Percentiles rank a stretch among this genome's conserved stretches.
These are phyloP conservation scores for Melanotus villosus DNA, from an alignment of 2,888 invertebrate genomes.

Conservation along the genomic window DNA sequence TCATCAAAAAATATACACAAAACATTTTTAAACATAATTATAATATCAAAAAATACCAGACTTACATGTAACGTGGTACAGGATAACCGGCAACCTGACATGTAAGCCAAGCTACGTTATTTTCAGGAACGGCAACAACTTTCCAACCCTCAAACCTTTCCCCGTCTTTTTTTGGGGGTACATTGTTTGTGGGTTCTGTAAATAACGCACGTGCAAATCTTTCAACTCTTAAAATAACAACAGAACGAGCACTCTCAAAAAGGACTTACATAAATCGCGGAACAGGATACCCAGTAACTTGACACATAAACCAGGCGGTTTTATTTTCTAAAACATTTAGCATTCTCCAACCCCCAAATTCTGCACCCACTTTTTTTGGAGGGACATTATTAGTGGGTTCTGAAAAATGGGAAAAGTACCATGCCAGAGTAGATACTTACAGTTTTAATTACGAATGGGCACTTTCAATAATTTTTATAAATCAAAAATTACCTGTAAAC, in stretches of 20 bases:
- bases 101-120: conserved; percentile 74
- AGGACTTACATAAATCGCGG: conserved; percentile 70
- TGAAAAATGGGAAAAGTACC: conserved; percentile 54
- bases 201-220: conserved; percentile 46
- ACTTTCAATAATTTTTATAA: conserved; percentile 6
- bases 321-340: conserved; percentile 70
- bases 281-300: conserved; percentile 72
- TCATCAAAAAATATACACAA: neutral
- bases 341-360: conserved; percentile 74
- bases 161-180: conserved; percentile 74
- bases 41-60: neutral
- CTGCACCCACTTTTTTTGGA: conserved; percentile 75
- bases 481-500: conserved; percentile 74
- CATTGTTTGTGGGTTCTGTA: conserved; percentile 76
- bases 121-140: conserved; percentile 70
- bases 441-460: conserved; percentile 10
- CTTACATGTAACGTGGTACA: conserved; percentile 61
- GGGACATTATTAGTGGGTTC: conserved; percentile 76
- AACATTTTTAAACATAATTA: neutral
- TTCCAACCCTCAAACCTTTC: conserved; percentile 72
- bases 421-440: conserved; percentile 9
- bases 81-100: conserved; percentile 81
- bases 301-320: conserved; percentile 77
- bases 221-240: neutral
- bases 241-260: conserved; percentile 38